Evolutionary conservation across 2,113 vertebrate genomes (phyloP).

Genomic region (Chunga burmeisteri): DNA sequence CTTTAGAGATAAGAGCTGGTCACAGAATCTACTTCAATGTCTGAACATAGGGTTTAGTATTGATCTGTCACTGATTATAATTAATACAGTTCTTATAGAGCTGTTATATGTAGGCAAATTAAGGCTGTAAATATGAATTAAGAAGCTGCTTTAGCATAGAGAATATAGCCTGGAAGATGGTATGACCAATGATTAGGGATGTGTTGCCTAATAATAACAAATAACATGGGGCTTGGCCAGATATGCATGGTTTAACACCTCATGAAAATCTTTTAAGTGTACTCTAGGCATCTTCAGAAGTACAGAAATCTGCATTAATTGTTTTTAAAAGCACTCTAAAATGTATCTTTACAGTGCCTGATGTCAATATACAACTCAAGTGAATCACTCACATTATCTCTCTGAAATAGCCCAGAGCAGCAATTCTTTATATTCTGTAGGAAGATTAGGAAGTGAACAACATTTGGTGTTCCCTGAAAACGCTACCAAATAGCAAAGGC

Average conservation of each 20-base stretch:
- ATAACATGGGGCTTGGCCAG: not conserved
- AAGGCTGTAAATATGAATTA: not conserved
- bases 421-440: constrained; percentile 17
- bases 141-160: not conserved
- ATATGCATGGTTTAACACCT: not conserved
- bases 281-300: not conserved
- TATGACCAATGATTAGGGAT: not conserved
- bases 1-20: not conserved
- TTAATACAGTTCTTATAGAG: not conserved
- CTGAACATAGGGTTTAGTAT: not conserved
- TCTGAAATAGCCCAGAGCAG: constrained; percentile 25
- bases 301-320: constrained; percentile 4
- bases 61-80: not conserved
- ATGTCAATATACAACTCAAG: not conserved
- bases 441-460: constrained; percentile 43
- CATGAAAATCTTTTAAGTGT: not conserved
- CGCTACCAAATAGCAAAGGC: not conserved
- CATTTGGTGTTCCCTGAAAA: constrained; percentile 8
- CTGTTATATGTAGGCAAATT: not conserved
- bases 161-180: not conserved
- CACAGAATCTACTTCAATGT: not conserved
- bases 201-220: not conserved
- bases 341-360: not conserved
- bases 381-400: constrained; percentile 14
- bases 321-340: constrained; percentile 19